phyloP scores from a whole-genome alignment of 2,797 vertebrate species.

The Diglossa cyanea region DNA sequence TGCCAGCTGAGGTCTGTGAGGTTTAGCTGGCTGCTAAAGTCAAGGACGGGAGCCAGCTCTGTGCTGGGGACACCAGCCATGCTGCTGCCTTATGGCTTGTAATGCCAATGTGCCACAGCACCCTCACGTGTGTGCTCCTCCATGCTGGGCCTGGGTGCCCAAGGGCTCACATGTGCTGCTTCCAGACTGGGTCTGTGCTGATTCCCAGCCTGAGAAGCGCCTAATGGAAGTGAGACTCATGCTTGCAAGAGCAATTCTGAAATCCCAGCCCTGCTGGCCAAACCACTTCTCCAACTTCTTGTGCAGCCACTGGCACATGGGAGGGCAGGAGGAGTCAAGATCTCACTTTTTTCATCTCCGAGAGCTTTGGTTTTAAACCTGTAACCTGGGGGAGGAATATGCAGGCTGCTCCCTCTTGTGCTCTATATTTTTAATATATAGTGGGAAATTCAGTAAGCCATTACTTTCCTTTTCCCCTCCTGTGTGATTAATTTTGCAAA shows the following conservation, averaged over 20 bases:
- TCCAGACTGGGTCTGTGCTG: neutral
- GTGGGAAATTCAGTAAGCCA: neutral
- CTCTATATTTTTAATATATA: neutral
- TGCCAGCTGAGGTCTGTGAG: neutral
- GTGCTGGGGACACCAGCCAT: neutral
- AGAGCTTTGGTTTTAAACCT: neutral
- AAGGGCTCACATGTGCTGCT: accelerated
- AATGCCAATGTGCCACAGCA: neutral
- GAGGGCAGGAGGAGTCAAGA: neutral
- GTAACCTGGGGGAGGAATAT: neutral
- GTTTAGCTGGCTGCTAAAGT: neutral
- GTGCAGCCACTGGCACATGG: neutral
- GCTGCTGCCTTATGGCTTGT: neutral
- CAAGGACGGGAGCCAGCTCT: neutral
- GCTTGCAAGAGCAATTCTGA: neutral
- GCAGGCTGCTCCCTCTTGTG: neutral
- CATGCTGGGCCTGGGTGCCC: accelerated
- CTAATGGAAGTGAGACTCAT: accelerated
- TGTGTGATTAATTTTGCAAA: neutral
- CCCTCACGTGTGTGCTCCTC: neutral
- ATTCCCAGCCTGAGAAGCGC: neutral
- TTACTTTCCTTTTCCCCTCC: neutral
- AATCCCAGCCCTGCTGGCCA: neutral
- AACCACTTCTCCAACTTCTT: neutral
- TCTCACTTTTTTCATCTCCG: neutral